Conservation (phyloP, 1,140 invertebrate genomes). For the Vanessa atalanta region DNA sequence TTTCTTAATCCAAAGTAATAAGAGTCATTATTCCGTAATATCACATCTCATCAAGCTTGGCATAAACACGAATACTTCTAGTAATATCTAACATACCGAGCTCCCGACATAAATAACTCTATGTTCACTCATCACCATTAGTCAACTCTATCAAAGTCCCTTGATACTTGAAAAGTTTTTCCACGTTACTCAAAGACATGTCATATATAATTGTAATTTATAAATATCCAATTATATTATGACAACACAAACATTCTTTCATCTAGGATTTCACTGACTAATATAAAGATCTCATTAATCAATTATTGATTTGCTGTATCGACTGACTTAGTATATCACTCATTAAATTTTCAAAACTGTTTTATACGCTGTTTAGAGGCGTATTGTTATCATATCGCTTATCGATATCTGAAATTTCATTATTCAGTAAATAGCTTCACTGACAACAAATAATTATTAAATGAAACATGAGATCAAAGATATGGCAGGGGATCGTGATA, state of each 20-base stretch:
- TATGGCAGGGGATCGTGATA: too few relatives aligned
- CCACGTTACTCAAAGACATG: conserved; percentile 8
- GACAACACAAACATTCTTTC: not conserved
- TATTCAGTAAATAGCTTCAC: too few relatives aligned
- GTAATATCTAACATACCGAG: conserved; percentile 38
- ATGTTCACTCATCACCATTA: conserved; percentile 41
- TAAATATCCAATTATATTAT: not conserved
- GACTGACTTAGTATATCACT: too few relatives aligned
- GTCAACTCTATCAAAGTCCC: conserved; percentile 20
- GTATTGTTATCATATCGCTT: too few relatives aligned
- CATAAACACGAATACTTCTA: conserved; percentile 25
- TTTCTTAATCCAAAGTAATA: conserved; percentile 7
- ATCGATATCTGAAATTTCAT: too few relatives aligned
- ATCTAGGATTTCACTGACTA: not conserved
- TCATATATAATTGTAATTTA: conserved; percentile 7
- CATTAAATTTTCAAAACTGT: too few relatives aligned
- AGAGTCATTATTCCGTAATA: conserved; percentile 1
- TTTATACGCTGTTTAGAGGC: too few relatives aligned
- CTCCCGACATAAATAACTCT: conserved; percentile 47
- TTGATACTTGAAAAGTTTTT: not conserved
- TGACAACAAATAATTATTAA: too few relatives aligned
- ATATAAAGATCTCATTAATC: too few relatives aligned
- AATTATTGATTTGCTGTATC: too few relatives aligned
- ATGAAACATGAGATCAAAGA: too few relatives aligned
- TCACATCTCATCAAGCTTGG: conserved; percentile 8